Conservation (phyloP, 2,113 vertebrate genomes). For the Callorhinus ursinus region DNA sequence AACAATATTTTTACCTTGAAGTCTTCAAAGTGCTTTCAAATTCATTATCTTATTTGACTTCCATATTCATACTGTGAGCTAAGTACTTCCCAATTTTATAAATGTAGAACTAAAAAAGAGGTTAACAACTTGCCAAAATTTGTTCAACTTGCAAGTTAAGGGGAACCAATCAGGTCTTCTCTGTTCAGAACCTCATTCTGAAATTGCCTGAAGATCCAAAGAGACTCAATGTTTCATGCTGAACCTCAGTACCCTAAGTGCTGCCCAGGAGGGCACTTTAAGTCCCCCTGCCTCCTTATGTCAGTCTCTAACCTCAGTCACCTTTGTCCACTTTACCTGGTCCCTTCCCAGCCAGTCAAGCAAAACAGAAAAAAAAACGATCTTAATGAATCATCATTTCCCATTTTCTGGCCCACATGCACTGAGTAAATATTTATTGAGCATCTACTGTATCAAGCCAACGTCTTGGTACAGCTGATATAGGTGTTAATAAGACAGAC, state of each 20-base stretch:
- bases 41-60: not conserved
- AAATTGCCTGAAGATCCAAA: not conserved
- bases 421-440: not conserved
- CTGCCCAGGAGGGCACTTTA: not conserved
- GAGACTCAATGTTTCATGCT: not conserved
- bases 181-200: not conserved
- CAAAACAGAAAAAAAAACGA: conserved; percentile 19
- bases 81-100: not conserved
- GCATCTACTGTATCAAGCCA: not conserved
- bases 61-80: not conserved
- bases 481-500: not conserved
- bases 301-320: not conserved
- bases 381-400: not conserved
- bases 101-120: not conserved
- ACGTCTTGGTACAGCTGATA: not conserved
- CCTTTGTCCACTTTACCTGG: not conserved
- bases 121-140: not conserved
- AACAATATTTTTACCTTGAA: conserved; percentile 13
- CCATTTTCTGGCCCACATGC: not conserved
- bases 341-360: not conserved
- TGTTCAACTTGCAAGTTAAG: not conserved
- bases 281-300: not conserved
- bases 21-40: not conserved
- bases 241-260: no score
- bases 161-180: not conserved